Evolutionary conservation across 2,113 vertebrate species (phyloP).

Genomic region (Opisthocomus hoazin): DNA sequence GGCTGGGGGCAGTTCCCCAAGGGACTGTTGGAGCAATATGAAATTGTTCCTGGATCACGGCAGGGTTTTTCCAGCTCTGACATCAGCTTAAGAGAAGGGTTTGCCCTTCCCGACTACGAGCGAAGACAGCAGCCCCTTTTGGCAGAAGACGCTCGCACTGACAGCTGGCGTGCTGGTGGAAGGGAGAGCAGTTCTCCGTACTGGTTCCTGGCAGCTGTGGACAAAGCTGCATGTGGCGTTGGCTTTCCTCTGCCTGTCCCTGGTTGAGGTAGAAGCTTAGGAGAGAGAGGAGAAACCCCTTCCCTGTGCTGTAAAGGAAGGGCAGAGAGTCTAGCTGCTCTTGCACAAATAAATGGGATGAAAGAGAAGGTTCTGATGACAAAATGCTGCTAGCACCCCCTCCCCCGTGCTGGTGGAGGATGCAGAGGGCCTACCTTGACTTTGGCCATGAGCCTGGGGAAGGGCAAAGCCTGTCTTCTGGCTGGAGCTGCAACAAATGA

Average conservation of each 20-base stretch:
- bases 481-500: not conserved
- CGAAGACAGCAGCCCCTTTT: not conserved
- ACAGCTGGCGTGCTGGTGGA: not conserved
- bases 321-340: not conserved
- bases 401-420: not conserved
- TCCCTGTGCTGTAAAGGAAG: not conserved
- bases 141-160: accelerated
- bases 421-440: not conserved
- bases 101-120: not conserved
- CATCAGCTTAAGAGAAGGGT: not conserved
- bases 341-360: not conserved
- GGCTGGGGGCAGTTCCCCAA: not conserved
- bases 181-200: not conserved
- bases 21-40: not conserved
- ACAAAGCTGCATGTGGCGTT: accelerated
- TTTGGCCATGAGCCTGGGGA: not conserved
- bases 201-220: not conserved
- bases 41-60: not conserved
- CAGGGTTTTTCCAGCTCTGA: not conserved
- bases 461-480: not conserved
- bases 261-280: not conserved
- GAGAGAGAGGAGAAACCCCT: not conserved
- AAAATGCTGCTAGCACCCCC: not conserved
- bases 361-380: not conserved
- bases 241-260: not conserved